Percentiles rank a stretch among this genome's conserved stretches.
These are phyloP conservation scores for Chaenocephalus aceratus DNA, from an alignment of 2,113 vertebrate species.

Conservation along the genomic window DNA sequence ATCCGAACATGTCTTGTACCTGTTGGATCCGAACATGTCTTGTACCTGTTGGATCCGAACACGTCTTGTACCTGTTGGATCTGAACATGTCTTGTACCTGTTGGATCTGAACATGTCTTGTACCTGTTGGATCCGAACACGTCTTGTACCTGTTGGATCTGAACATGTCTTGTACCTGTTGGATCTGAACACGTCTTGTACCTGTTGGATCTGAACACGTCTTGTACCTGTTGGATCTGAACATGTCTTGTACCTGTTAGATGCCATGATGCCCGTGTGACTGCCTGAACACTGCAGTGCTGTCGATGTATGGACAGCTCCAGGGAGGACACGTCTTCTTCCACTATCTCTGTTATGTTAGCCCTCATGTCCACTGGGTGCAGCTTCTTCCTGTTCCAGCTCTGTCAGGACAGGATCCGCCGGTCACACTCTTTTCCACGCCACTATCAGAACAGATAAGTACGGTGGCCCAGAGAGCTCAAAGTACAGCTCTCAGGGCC, in stretches of 20 bases:
- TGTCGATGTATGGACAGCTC: background rate
- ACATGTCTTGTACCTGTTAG: slow-evolving; percentile 6
- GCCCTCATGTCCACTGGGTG: background rate
- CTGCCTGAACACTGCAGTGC: background rate
- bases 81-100: slow-evolving; percentile 16
- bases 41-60: slow-evolving; percentile 9
- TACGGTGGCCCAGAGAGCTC: background rate
- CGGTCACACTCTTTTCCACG: background rate
- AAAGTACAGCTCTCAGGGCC: background rate
- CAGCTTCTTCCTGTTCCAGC: background rate
- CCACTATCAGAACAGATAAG: background rate
- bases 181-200: background rate
- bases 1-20: too few species aligned
- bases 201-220: slow-evolving; percentile 16
- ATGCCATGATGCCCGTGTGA: slow-evolving; percentile 2
- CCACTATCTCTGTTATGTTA: background rate
- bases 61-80: too few species aligned
- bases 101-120: slow-evolving; percentile 19
- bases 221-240: slow-evolving; percentile 8
- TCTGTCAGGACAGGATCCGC: background rate
- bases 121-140: background rate
- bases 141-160: background rate
- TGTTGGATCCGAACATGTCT: slow-evolving; percentile 27
- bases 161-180: slow-evolving; percentile 11
- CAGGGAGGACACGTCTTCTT: background rate